Evolutionary conservation across 2,797 vertebrate species (phyloP), one percentile per base, ranked within the genome.

Genomic region (Tadarida brasiliensis): DNA sequence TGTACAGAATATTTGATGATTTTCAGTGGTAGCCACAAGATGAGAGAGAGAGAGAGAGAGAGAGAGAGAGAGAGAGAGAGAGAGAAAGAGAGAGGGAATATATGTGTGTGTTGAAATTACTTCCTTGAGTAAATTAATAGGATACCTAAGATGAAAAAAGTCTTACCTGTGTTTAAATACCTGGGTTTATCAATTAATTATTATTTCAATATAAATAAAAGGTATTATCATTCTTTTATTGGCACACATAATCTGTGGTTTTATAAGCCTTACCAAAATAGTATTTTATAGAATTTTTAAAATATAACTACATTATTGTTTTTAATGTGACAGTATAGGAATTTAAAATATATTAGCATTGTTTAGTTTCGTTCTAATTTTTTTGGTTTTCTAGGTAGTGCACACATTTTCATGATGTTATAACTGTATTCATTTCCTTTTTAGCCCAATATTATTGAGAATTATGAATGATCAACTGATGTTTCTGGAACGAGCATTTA

Each of bases 401-500:
- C 39, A 39, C 7, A 11, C 28, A 14, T 65, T 68, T 51, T 49
- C 22, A 2, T 95, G 78, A 59, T 30, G 4, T 54, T 71, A 51
- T 3, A 96, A 7, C 7, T 84, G 56, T 61, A 91, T 28, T 1
- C 11, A 3, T 89, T 96, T 71, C 47, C 71, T 96, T 97, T 94
- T 96, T 93, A 99, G 99, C 96, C 97, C 98, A 44, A 91, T 99
- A 87, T 98, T 99, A 95, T 98, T 99, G 56, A 99, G 99, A 89
- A 98, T 99, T 87, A 96, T 98, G 73, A 99, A 99, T 51, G 99
- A 99, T 98, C 99, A 99, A 97, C 98, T 99, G 54, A 99, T 99
- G 99, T 99, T 99, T 97, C 98, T 99, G 96, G 99, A 99, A 98
- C 98, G 99, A 97, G 99, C 99, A 68, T 99, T 99, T 96, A 99